phyloP scores from a whole-genome alignment of 2,113 vertebrate genomes.

The Muscicapa adusta region DNA sequence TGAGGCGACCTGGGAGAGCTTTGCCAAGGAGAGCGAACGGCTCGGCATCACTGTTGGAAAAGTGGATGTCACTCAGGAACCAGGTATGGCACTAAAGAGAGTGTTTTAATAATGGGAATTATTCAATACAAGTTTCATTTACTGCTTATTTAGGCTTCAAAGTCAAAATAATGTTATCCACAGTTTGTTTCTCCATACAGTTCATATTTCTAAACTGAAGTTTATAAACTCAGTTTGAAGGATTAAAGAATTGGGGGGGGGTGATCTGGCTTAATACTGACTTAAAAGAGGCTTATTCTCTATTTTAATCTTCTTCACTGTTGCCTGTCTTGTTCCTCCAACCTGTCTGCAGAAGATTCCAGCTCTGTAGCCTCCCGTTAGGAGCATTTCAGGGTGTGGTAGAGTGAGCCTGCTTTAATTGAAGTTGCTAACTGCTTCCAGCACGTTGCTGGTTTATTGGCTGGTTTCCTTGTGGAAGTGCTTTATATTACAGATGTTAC shows the following conservation, averaged over 20 bases:
- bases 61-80: constrained; percentile 85
- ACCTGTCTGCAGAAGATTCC: not conserved
- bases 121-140: not conserved
- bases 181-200: not conserved
- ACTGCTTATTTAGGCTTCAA: not conserved
- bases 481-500: not conserved
- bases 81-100: constrained; percentile 69
- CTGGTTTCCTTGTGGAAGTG: not conserved
- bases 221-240: not conserved
- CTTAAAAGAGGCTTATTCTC: not conserved
- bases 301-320: not conserved
- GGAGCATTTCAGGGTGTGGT: not conserved
- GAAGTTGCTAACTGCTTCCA: not conserved
- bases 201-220: not conserved
- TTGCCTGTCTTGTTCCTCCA: not conserved
- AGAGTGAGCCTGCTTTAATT: not conserved
- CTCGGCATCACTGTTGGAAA: constrained; percentile 79
- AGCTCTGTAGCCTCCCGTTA: not conserved
- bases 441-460: not conserved
- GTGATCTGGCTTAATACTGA: not conserved
- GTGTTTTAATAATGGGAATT: not conserved
- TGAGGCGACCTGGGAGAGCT: constrained; percentile 80
- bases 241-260: not conserved
- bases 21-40: constrained; percentile 71
- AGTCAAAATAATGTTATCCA: not conserved